A percentile compares a stretch with the other conserved stretches of the same genome.
These are phyloP conservation scores for Periplaneta americana DNA, from an alignment of 1,140 invertebrate species.

Conservation along the genomic window DNA sequence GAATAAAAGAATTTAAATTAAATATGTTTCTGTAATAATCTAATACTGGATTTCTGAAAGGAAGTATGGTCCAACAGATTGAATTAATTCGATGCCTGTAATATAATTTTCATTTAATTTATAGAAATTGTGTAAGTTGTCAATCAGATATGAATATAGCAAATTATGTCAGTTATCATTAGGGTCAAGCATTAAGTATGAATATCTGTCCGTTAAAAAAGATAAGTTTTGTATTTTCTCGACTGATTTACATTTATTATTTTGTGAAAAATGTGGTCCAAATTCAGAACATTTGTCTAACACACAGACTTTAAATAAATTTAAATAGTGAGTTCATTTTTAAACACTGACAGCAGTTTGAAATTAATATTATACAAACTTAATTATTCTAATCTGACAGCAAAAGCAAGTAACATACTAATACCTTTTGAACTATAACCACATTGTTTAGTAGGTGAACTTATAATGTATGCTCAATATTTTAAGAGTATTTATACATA, in stretches of 20 bases:
- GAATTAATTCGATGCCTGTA: neutral
- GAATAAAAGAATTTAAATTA: neutral
- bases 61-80: neutral
- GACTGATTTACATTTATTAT: neutral
- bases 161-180: neutral
- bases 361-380: too few relatives aligned
- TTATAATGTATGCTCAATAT: neutral
- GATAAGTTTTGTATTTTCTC: neutral
- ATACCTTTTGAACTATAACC: neutral
- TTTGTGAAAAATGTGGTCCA: neutral
- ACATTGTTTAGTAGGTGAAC: neutral
- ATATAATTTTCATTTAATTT: neutral
- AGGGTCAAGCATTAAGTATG: neutral
- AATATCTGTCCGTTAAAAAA: neutral
- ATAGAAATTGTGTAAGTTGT: neutral
- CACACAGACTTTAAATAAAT: neutral
- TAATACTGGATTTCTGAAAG: neutral
- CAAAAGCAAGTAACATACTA: neutral
- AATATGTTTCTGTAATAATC: neutral
- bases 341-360: neutral
- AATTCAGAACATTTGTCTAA: too few relatives aligned
- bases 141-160: neutral
- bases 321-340: neutral
- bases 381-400: neutral
- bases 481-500: neutral